Evolutionary conservation across 2,888 invertebrate species (phyloP), one percentile per base, ranked within the genome.

Genomic region (Andrena dorsata): DNA sequence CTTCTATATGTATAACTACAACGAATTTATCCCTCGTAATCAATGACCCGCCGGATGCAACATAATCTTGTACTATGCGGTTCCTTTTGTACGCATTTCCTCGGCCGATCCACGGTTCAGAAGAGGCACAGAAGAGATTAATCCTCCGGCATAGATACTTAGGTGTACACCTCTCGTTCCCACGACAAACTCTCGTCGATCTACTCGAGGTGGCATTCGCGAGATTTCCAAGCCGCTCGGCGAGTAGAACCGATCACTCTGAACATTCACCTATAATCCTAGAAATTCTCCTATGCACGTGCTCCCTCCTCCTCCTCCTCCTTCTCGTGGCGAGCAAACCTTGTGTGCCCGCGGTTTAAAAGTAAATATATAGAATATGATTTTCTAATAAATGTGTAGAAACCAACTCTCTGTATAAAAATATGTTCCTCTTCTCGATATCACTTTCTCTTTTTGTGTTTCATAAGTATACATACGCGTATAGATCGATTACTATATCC

Each of bases 361-460:
- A 68, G 49, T 84, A 82, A 76, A 82, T 87, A 87, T 82, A 85
- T 85, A 86, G 77, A 84, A 86, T 84, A 87, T 80, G 81, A 20
- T 20, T 76, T 80, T 66, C 78, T 66, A 77, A 87, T 83, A 80
- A 70, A 73, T 56, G 56, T 51, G 58, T 87, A 87, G 80, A 87
- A 84, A 86, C 73, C 61, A 83, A 83, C 61, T 85, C 64, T 82
- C 78, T 78, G 76, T 87, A 88, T 79, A 88, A 88, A 88, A 88
- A 88, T 88, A 88, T 85, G 63, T 76, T 73, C 32, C 66, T 47
- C 82, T 68, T 72, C n/a, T 80, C 76, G 68, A 78, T 84, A 84
- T 79, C 84, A 76, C 80, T 74, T 73, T 73, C 68, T 76, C 41
- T 23, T 28, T 65, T 8, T 66, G 69, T 35, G 41, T 56, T 58